phyloP scores from a whole-genome alignment of 2,113 vertebrate species.

The Nettapus auritus region DNA sequence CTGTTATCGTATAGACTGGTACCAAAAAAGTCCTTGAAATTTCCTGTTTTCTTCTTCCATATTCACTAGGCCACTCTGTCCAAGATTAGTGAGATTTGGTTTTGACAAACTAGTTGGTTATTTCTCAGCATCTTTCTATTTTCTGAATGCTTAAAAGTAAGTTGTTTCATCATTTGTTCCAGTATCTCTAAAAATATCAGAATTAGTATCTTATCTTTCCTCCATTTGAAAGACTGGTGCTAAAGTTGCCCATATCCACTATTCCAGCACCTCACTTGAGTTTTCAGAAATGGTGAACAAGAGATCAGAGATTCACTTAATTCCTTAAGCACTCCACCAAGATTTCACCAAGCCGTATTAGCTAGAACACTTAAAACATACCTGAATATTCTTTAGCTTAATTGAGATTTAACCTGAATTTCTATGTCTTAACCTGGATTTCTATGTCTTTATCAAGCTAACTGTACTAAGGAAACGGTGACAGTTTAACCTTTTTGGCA shows the following conservation, averaged over 20 bases:
- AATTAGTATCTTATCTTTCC: neutral
- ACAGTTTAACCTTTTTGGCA: neutral
- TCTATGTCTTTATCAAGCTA: neutral
- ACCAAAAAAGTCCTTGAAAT: neutral
- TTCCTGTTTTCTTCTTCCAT: neutral
- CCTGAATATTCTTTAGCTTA: neutral
- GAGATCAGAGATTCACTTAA: neutral
- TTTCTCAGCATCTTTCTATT: neutral
- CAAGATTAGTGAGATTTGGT: neutral
- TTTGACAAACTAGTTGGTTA: neutral
- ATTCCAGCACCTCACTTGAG: neutral
- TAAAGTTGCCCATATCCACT: neutral
- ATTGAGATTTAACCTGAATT: neutral
- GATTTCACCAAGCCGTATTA: neutral
- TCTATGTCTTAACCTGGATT: neutral
- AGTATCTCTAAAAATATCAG: neutral
- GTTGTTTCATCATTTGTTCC: neutral
- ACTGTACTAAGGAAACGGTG: neutral
- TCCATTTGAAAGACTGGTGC: neutral
- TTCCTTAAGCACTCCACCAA: neutral
- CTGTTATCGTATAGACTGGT: neutral
- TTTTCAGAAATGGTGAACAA: neutral
- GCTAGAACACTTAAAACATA: neutral
- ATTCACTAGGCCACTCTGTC: neutral
- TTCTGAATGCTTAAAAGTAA: neutral